Percentiles rank a stretch among this genome's conserved stretches.
Evolutionary conservation across 2,797 vertebrate species (phyloP).

Genomic region (Luscinia megarhynchos): DNA sequence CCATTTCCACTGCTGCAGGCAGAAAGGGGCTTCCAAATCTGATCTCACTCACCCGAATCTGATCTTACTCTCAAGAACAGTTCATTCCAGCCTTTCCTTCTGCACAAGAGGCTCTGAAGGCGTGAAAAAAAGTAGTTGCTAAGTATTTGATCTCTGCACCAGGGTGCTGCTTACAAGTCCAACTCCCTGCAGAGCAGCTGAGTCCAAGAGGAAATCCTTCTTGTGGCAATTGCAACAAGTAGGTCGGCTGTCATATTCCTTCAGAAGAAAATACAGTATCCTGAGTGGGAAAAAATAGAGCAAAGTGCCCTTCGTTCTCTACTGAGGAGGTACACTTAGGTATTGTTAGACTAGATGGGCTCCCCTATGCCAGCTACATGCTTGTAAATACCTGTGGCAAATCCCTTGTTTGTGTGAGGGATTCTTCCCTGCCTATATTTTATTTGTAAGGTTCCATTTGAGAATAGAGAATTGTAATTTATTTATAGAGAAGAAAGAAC

Average conservation of each 20-base stretch:
- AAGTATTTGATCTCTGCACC: not conserved
- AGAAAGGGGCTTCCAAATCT: not conserved
- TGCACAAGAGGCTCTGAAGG: not conserved
- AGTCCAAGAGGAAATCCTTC: not conserved
- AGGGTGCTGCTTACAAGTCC: not conserved
- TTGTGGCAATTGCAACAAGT: not conserved
- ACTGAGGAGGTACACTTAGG: not conserved
- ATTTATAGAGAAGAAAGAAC: not conserved
- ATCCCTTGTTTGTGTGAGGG: not conserved
- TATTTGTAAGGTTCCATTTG: not conserved
- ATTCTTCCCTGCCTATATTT: not conserved
- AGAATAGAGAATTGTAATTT: not conserved
- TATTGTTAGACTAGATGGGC: constrained; percentile 1
- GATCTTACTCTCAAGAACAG: not conserved
- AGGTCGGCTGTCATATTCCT: not conserved
- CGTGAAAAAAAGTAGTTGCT: fast-evolving
- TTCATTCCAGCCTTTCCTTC: not conserved
- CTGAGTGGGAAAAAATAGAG: not conserved
- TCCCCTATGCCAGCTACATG: not conserved
- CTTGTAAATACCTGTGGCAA: not conserved
- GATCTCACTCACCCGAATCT: not conserved
- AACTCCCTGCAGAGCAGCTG: not conserved
- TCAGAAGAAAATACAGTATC: not conserved
- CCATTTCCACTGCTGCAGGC: not conserved
- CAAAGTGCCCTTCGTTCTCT: not conserved